Percentiles rank a stretch among this genome's conserved stretches.
Evolutionary conservation across 1,140 invertebrate species (phyloP).

Genomic region (Tetramorium simillimum): DNA sequence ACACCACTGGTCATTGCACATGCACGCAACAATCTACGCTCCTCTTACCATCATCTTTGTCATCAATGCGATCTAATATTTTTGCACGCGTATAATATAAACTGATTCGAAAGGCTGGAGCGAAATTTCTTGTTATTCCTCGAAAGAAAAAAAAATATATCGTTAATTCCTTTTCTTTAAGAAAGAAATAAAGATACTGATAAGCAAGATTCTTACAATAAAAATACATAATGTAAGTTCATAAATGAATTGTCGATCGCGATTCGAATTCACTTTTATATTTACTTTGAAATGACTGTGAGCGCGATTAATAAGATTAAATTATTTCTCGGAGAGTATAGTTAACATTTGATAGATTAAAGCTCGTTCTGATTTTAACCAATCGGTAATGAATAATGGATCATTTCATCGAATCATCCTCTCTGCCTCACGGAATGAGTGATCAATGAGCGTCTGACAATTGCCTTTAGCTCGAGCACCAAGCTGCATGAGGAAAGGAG

Average conservation of each 20-base stretch:
- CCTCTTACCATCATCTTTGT: constrained; percentile 71
- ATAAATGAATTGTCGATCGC: background rate
- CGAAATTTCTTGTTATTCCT: background rate
- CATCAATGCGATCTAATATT: constrained; percentile 44
- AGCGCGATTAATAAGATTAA: constrained; percentile 33
- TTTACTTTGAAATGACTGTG: constrained; percentile 49
- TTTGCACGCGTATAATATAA: background rate
- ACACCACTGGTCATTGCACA: constrained; percentile 76
- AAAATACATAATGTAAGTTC: background rate
- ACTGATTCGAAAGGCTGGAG: background rate
- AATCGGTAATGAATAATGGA: background rate
- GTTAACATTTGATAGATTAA: constrained; percentile 19
- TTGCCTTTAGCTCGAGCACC: constrained; percentile 74
- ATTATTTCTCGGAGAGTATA: background rate
- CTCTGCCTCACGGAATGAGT: constrained; percentile 74
- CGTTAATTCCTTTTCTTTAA: background rate
- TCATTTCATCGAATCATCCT: constrained; percentile 73
- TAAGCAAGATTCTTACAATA: background rate
- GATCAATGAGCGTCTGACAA: constrained; percentile 72
- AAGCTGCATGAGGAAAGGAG: constrained; percentile 76
- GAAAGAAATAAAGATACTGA: background rate
- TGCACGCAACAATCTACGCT: constrained; percentile 77
- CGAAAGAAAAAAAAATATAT: background rate
- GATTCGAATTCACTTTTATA: constrained; percentile 4
- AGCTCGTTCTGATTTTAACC: constrained; percentile 1